These are phyloP conservation scores for Chaetops frenatus DNA, from an alignment of 2,113 vertebrate genomes.

Conservation along the genomic window DNA sequence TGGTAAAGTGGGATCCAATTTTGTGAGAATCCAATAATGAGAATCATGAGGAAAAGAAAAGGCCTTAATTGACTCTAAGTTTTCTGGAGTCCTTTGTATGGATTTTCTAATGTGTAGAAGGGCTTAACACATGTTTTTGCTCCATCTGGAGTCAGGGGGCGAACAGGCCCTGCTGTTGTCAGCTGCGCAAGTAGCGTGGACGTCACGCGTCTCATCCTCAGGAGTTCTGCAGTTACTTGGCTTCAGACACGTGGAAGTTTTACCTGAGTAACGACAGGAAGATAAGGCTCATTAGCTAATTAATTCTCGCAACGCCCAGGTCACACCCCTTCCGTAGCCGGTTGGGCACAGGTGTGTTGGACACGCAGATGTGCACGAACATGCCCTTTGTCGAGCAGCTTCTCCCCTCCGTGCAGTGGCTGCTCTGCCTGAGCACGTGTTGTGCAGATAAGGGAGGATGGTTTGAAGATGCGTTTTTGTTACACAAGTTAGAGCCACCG, in stretches of 20 bases:
- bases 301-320: neutral
- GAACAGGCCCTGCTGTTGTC: neutral
- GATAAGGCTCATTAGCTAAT: constrained; percentile 38
- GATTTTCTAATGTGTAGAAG: neutral
- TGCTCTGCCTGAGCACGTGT: neutral
- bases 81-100: neutral
- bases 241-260: neutral
- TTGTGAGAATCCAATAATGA: neutral
- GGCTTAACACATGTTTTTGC: neutral
- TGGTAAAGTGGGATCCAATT: neutral
- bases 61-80: neutral
- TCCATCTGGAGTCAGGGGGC: neutral
- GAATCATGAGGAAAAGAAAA: neutral
- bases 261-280: constrained; percentile 5
- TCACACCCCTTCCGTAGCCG: neutral
- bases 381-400: neutral
- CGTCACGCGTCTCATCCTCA: neutral
- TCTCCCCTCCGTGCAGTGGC: neutral
- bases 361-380: neutral
- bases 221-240: neutral
- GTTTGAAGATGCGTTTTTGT: neutral
- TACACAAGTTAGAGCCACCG: neutral
- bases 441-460: neutral
- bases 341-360: neutral
- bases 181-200: accelerated